phyloP scores from a whole-genome alignment of 2,888 invertebrate genomes.

The Brachyptera risi region DNA sequence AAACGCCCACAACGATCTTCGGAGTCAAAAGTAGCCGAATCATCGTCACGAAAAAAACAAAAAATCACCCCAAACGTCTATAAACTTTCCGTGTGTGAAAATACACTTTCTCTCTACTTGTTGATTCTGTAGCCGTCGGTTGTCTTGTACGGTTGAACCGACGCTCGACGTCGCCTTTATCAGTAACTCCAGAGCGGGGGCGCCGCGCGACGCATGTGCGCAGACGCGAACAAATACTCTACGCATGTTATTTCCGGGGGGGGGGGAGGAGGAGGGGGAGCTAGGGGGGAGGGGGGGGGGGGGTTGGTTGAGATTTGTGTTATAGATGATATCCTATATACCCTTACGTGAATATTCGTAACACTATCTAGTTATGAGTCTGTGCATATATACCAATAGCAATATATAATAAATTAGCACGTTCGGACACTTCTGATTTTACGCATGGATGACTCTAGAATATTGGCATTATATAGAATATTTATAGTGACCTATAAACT shows the following conservation, averaged over 20 bases:
- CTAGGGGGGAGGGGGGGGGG: too few relatives aligned
- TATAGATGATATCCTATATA: too few relatives aligned
- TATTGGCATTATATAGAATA: too few relatives aligned
- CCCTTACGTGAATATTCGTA: too few relatives aligned
- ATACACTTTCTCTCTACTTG: not conserved
- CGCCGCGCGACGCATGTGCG: not conserved
- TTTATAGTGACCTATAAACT: too few relatives aligned
- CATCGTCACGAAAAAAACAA: not conserved
- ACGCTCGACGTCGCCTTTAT: constrained; percentile 4
- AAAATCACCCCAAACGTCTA: not conserved
- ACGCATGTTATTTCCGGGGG: constrained; percentile 7
- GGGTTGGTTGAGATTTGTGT: too few relatives aligned
- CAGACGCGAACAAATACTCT: too few relatives aligned
- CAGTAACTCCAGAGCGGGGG: not conserved
- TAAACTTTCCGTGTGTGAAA: not conserved
- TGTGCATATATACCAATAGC: too few relatives aligned
- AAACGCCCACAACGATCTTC: not conserved
- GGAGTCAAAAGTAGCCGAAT: not conserved
- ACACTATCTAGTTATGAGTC: too few relatives aligned
- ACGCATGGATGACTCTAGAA: too few relatives aligned
- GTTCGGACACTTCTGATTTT: too few relatives aligned
- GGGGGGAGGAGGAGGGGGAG: not conserved
- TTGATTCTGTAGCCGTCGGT: not conserved
- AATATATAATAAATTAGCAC: too few relatives aligned
- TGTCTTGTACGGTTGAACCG: not conserved